phyloP scores from a whole-genome alignment of 1,140 invertebrate species.

The Nasonia longicornis region DNA sequence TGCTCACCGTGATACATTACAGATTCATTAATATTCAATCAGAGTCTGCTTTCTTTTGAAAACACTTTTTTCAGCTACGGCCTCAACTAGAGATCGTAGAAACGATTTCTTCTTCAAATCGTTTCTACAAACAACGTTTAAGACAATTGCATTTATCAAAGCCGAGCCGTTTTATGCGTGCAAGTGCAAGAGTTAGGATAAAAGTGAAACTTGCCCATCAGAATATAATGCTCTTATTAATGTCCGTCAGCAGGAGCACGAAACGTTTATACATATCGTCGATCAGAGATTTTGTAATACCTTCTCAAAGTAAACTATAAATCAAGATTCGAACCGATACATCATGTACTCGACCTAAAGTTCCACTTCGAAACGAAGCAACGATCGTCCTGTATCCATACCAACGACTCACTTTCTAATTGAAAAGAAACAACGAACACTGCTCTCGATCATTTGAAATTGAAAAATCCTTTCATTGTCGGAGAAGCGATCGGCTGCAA shows the following conservation, averaged over 20 bases:
- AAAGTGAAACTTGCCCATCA: not conserved
- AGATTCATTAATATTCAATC: slow-evolving; percentile 29
- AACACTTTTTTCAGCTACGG: not conserved
- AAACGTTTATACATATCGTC: too few species aligned
- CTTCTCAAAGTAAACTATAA: too few species aligned
- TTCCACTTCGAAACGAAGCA: too few species aligned
- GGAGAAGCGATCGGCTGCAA: not conserved
- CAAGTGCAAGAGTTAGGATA: not conserved
- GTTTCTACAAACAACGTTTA: not conserved
- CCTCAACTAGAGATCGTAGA: not conserved
- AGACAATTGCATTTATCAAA: not conserved
- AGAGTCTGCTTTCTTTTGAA: slow-evolving; percentile 15
- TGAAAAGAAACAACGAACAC: not conserved
- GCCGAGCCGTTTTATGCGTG: not conserved
- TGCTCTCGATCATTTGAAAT: not conserved
- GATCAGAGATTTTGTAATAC: too few species aligned
- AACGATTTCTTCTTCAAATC: not conserved
- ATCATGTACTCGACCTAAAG: too few species aligned
- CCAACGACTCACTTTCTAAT: not conserved
- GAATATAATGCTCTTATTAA: not conserved
- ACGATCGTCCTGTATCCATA: not conserved
- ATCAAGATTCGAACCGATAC: too few species aligned
- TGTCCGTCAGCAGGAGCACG: too few species aligned
- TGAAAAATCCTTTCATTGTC: not conserved
- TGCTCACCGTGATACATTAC: not conserved